Evolutionary conservation across 2,888 invertebrate genomes (phyloP), one percentile per base, ranked within the genome.

Genomic region (Trachelus troglodyta): DNA sequence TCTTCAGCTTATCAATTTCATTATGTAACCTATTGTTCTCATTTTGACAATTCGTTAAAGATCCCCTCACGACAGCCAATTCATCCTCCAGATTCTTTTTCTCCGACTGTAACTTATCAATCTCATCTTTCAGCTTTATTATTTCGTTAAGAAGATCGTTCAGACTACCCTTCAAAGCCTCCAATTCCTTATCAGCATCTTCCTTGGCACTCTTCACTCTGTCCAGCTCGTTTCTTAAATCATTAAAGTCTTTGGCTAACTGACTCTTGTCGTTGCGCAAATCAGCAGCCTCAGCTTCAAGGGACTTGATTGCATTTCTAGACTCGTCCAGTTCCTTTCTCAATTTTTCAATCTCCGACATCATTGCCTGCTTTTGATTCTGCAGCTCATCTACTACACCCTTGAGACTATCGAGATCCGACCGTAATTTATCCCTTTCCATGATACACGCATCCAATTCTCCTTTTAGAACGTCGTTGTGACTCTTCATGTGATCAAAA

Each of bases 111-210:
- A 80, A 31, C 35, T 76, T 79, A 15, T 76, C 81, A 69, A 77
- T 84, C 35, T 83, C 82, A n/a, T 56, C 34, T n/a, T 78, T 81
- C 31, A 82, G 73, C 33, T 80, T 81, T 15, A 84, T 82, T 30
- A 87, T 75, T 75, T 79, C 83, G 0, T 11, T 56, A 15, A 85
- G 76, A 69, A 87, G 78, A 77, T 82, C 83, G 69, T 83, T 84
- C n/a, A 87, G 76, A 69, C 87, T 84, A 23, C 77, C 77, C 76
- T 87, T 87, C 35, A 87, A 37, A 11, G 85, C 81, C 30, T 34
- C 73, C 30, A 87, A 79, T 76, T 86, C 86, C 34, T 80, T 77
- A 68, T 81, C 79, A 12, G 81, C 80, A 15, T 80, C 78, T n/a
- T 82, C 79, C 76, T 81, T 83, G 23, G 77, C 80, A 12, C 76